A percentile compares a stretch with the other conserved stretches of the same genome.
Evolutionary conservation across 1,140 invertebrate species (phyloP).

Genomic region (silkworm (Bombyx mori)): DNA sequence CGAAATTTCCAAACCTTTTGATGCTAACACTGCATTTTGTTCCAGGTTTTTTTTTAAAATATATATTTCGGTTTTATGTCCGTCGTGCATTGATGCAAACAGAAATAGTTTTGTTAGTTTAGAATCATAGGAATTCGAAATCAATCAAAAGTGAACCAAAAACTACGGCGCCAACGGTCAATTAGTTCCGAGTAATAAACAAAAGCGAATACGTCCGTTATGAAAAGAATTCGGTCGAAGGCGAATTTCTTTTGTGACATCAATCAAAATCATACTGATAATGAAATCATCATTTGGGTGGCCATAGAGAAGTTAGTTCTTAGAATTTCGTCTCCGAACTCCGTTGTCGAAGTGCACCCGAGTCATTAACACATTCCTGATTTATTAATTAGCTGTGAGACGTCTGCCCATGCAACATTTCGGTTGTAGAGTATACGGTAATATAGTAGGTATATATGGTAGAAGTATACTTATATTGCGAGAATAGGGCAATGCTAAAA

Average conservation of each 20-base stretch:
- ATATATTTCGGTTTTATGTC: too few species aligned
- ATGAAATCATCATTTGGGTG: slow-evolving; percentile 71
- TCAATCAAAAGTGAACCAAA: slow-evolving; percentile 25
- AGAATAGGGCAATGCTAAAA: too few species aligned
- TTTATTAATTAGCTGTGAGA: slow-evolving; percentile 62
- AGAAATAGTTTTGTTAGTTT: too few species aligned
- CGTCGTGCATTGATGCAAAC: too few species aligned
- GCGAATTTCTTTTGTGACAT: slow-evolving; percentile 63
- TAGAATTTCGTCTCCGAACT: slow-evolving; percentile 36
- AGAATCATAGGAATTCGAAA: too few species aligned
- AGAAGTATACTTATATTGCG: too few species aligned
- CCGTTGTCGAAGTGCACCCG: slow-evolving; percentile 36
- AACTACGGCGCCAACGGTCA: slow-evolving; percentile 64
- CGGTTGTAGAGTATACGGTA: too few species aligned
- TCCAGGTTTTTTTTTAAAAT: too few species aligned
- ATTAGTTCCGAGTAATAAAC: slow-evolving; percentile 68
- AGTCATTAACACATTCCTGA: slow-evolving; percentile 66
- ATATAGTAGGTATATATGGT: too few species aligned
- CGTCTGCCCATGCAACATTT: slow-evolving; percentile 3
- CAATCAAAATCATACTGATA: slow-evolving; percentile 71
- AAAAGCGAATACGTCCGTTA: slow-evolving; percentile 55
- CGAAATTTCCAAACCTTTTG: too few species aligned
- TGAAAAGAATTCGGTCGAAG: slow-evolving; percentile 54
- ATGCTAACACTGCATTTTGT: too few species aligned
- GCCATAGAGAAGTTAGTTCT: slow-evolving; percentile 61